Evolutionary conservation across 2,113 vertebrate genomes (phyloP).

Genomic region (Alexandromys fortis): DNA sequence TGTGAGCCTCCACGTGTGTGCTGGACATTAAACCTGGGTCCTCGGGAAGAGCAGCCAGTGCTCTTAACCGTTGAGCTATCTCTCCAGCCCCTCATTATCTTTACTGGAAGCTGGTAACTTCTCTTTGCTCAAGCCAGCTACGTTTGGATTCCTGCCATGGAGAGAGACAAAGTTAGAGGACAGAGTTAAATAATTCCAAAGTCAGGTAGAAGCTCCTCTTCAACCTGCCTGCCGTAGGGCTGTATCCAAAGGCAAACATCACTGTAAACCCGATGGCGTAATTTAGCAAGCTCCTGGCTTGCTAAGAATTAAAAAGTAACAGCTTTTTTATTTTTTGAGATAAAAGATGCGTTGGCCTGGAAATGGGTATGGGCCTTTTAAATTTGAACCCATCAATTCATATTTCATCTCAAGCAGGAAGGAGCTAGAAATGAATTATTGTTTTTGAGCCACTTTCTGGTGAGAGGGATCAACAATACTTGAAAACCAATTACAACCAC

Average conservation of each 20-base stretch:
- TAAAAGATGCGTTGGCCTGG: neutral
- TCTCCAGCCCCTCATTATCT: neutral
- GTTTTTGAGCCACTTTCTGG: constrained; percentile 50
- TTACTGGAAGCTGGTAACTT: neutral
- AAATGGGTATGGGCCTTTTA: neutral
- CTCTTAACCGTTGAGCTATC: neutral
- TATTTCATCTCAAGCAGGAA: constrained; percentile 50
- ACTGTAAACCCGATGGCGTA: neutral
- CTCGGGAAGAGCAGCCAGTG: neutral
- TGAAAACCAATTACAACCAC: constrained; percentile 14
- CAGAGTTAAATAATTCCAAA: neutral
- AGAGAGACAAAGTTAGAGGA: neutral
- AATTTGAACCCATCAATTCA: constrained; percentile 17
- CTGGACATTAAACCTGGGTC: neutral
- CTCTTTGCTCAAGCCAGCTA: neutral
- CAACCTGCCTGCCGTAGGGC: neutral
- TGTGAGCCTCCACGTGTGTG: neutral
- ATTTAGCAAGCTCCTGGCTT: neutral
- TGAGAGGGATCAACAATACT: neutral
- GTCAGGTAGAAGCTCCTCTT: neutral
- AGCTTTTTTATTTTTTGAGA: neutral
- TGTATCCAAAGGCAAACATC: neutral
- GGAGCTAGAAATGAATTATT: constrained; percentile 1
- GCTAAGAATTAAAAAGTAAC: neutral
- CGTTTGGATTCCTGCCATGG: neutral